phyloP scores from a whole-genome alignment of 37 sponge, comb jelly and placozoan genomes.

The Haliclona indistincta region DNA sequence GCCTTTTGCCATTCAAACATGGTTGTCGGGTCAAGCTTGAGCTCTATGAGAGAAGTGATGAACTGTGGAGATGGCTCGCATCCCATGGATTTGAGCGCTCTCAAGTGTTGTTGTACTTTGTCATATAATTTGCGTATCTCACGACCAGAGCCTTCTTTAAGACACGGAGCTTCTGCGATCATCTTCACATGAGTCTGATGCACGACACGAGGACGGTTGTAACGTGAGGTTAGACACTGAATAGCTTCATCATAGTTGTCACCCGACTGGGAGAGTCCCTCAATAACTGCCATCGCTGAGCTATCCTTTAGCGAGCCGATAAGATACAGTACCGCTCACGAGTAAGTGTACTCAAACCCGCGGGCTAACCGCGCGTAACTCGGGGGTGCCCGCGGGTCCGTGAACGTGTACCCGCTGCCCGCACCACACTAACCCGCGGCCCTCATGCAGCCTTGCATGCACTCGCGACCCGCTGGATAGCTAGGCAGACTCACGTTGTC shows the following conservation, averaged over 20 bases:
- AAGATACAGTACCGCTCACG: too few relatives aligned
- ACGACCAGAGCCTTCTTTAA: conserved; percentile 35
- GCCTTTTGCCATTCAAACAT: conserved; percentile 40
- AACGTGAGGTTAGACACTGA: conserved; percentile 35
- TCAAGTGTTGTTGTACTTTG: conserved; percentile 32
- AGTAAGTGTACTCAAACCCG: too few relatives aligned
- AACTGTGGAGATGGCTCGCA: conserved; percentile 24
- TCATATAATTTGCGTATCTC: conserved; percentile 27
- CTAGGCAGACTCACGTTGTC: too few relatives aligned
- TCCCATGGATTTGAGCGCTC: conserved; percentile 31
- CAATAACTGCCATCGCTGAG: conserved; percentile 34
- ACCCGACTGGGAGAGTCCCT: conserved; percentile 40
- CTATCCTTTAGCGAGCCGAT: conserved; percentile 32
- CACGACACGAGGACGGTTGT: conserved; percentile 26
- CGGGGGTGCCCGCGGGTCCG: too few relatives aligned
- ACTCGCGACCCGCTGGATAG: too few relatives aligned
- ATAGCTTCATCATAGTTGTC: conserved; percentile 39
- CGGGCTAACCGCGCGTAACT: too few relatives aligned
- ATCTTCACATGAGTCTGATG: conserved; percentile 44
- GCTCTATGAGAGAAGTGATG: conserved; percentile 27
- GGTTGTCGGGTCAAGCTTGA: conserved; percentile 24
- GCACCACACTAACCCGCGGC: too few relatives aligned
- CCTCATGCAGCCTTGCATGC: too few relatives aligned
- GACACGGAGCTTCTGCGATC: conserved; percentile 24
- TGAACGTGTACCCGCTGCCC: too few relatives aligned